These are phyloP conservation scores for Polypedilum pembai DNA, from an alignment of 1,140 invertebrate genomes.

Conservation along the genomic window DNA sequence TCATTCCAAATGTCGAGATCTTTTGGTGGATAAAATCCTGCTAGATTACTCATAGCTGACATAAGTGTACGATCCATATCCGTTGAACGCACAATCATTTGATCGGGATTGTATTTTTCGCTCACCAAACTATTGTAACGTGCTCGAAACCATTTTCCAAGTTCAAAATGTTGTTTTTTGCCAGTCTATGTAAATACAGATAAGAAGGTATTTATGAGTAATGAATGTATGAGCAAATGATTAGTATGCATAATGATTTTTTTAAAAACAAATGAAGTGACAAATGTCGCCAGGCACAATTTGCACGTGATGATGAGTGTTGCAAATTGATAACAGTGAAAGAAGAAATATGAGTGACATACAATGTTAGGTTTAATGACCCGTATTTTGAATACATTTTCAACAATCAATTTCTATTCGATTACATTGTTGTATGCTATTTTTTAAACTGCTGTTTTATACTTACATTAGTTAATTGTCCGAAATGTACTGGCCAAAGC, in stretches of 20 bases:
- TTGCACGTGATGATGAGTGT: background rate
- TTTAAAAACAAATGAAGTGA: too few species aligned
- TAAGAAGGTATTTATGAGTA: background rate
- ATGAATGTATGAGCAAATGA: background rate
- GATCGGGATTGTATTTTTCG: conserved; percentile 46
- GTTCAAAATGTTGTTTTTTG: conserved; percentile 64
- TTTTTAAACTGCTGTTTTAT: conserved; percentile 8
- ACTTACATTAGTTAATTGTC: conserved; percentile 70
- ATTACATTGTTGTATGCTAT: background rate
- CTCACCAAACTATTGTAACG: conserved; percentile 56
- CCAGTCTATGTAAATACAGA: conserved; percentile 51
- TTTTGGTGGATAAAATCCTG: conserved; percentile 66
- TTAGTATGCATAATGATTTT: background rate
- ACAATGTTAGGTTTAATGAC: background rate
- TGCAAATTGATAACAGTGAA: background rate
- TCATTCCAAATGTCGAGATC: conserved; percentile 58
- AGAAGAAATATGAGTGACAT: too few species aligned
- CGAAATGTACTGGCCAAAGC: conserved; percentile 67
- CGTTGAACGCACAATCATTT: conserved; percentile 69
- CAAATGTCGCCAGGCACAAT: too few species aligned
- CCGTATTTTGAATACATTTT: background rate
- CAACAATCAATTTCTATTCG: background rate
- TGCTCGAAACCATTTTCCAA: conserved; percentile 70
- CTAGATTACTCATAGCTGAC: conserved; percentile 77
- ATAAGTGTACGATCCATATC: conserved; percentile 83